These are phyloP conservation scores for Seriola rivoliana DNA, from an alignment of 2,113 vertebrate species.

Conservation along the genomic window DNA sequence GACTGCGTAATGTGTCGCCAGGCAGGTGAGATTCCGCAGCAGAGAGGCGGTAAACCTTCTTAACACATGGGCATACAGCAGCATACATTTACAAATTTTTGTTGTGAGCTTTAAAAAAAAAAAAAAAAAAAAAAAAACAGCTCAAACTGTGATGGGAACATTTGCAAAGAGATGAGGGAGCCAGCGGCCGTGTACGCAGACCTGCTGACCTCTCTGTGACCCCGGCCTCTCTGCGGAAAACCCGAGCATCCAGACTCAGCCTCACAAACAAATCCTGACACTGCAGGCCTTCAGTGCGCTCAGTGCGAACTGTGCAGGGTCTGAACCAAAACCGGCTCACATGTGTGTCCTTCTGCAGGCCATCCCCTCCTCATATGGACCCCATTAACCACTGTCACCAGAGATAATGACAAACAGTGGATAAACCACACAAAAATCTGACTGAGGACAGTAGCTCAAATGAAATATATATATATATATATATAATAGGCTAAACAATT, in stretches of 20 bases:
- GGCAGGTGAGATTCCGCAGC: background rate
- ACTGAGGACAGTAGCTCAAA: too few relatives aligned
- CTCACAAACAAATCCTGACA: conserved; percentile 74
- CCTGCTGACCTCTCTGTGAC: conserved; percentile 83
- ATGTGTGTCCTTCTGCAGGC: background rate
- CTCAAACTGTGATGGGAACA: background rate
- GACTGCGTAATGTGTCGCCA: conserved; percentile 35
- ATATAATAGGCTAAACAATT: too few relatives aligned
- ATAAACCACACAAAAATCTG: background rate
- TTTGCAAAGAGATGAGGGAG: conserved; percentile 1
- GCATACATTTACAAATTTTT: too few relatives aligned
- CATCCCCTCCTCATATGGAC: conserved; percentile 6
- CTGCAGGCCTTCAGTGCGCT: conserved; percentile 22
- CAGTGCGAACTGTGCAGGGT: background rate
- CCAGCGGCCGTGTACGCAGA: conserved; percentile 46
- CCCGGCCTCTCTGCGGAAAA: conserved; percentile 65
- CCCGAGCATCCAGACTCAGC: conserved; percentile 52
- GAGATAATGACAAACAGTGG: background rate
- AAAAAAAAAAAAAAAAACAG: background rate
- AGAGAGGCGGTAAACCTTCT: background rate
- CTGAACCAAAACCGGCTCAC: background rate
- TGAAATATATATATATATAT: too few relatives aligned
- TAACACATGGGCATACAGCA: background rate
- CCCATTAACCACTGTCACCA: background rate
- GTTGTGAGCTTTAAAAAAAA: background rate